Percentiles rank a stretch among this genome's conserved stretches.
Conservation (phyloP, 2,888 invertebrate genomes). For the Cryptops parisi region DNA sequence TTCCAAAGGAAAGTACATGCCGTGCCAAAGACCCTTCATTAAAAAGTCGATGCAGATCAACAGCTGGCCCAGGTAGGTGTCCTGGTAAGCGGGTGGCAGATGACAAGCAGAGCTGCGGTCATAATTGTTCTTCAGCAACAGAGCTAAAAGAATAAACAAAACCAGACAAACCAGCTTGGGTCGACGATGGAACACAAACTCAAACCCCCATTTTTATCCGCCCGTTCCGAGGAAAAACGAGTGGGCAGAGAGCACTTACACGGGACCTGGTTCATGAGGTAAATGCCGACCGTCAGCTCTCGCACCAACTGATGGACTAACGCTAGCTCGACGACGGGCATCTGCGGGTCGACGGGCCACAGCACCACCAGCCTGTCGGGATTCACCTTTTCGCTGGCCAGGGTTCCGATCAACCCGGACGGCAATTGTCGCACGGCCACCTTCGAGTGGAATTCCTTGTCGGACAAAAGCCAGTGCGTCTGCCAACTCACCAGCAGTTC, state of each 20-base stretch:
- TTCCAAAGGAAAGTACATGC: conserved; percentile 4
- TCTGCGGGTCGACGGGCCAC: background rate
- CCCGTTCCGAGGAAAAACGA: no score
- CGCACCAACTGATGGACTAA: conserved; percentile 14
- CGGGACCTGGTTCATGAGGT: conserved; percentile 17
- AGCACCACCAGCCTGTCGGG: background rate
- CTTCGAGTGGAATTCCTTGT: background rate
- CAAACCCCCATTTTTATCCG: no score
- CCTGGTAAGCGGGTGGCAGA: conserved; percentile 14
- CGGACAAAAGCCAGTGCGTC: conserved; percentile 6
- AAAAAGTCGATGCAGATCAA: conserved; percentile 14
- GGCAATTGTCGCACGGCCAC: background rate
- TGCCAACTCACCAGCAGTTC: conserved; percentile 1
- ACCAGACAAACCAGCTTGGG: no score
- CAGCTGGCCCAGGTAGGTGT: conserved; percentile 14
- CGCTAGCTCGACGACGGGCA: background rate
- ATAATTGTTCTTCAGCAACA: conserved; percentile 7
- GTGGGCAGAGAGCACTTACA: conserved; percentile 7
- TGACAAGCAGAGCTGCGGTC: conserved; percentile 12
- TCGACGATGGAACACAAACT: no score
- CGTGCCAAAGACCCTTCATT: conserved; percentile 15
- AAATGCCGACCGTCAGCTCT: conserved; percentile 15
- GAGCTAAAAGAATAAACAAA: conserved; percentile 7
- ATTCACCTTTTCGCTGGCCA: background rate
- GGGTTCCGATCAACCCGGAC: background rate